Base-by-base conservation (phyloP, 2,797 vertebrate genomes). In the Periparus ater region DNA sequence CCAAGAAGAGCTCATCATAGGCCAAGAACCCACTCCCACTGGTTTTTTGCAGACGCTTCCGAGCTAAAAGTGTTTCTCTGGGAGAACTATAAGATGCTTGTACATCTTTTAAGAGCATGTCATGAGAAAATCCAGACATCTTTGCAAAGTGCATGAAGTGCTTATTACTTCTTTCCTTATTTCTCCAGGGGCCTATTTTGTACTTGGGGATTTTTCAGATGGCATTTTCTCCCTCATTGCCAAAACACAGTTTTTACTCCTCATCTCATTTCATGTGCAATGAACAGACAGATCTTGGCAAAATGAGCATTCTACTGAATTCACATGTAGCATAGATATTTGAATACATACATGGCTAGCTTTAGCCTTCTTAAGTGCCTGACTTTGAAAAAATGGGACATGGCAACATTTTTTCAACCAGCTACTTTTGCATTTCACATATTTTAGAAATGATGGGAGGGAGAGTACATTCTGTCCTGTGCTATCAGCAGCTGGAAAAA, bases 11-110 rank as follows among this genome's bases (percentile, higher is more conserved):
- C 21, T 51, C n/a, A 38, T 60, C 38, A 23, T 0, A 65, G 53
- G 55, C 68, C 27, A 84, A 40, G 18, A 19, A 44, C 6, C 7
- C 0, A 0, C 13, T 74, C 27, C 44, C 29, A 21, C 5, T 30
- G 36, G 8, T n/a, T 78, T 78, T 81, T 71, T 85, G 48, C 40
- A 74, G 68, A 21, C 77, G 26, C 17, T 88, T 76, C n/a, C 6
- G 3, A 48, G 23, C 26, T 72, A 30, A 32, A 58, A n/a, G 16
- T 25, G 5, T 58, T 83, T 88, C 32, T 27, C 55, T 73, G 36
- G 22, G 30, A 67, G 40, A 63, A 2, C 14, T 72, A 2, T 27
- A 67, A 81, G 80, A 51, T 0, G 2, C 30, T 44, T 70, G 19
- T 17, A 9, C 11, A 29, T 18, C 4, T 34, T 73, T 38, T 70